Conservation (phyloP, 64 coral and sea anemone species). For the Pocillopora damicornis region DNA sequence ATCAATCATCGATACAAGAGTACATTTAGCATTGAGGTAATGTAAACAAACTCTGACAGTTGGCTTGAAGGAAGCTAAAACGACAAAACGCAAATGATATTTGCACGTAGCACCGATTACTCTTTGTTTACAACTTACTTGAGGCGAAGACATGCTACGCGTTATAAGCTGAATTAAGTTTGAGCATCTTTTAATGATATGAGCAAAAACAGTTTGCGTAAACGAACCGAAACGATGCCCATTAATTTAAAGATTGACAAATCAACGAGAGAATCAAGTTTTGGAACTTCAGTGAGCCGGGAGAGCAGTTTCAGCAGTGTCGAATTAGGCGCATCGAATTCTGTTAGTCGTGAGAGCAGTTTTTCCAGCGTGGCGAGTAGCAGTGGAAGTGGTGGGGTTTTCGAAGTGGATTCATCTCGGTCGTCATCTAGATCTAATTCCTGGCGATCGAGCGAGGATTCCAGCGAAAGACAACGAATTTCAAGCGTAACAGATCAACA, state of each 20-base stretch:
- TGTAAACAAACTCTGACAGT: slow-evolving; percentile 10
- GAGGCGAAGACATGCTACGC: background rate
- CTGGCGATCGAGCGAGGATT: slow-evolving; percentile 16
- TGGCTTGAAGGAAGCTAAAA: background rate
- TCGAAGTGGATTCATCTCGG: background rate
- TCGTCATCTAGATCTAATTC: slow-evolving; percentile 10
- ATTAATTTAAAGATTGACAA: background rate
- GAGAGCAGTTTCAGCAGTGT: slow-evolving; percentile 38
- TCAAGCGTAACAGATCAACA: slow-evolving; percentile 26
- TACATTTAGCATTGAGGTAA: slow-evolving; percentile 6
- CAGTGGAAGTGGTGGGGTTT: slow-evolving; percentile 14
- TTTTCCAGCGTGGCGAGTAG: slow-evolving; percentile 24
- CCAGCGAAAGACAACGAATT: background rate
- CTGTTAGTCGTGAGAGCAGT: slow-evolving; percentile 32
- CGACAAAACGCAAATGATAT: background rate
- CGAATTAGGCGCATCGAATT: slow-evolving; percentile 19
- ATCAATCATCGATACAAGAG: slow-evolving; percentile 28
- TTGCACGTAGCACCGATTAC: slow-evolving; percentile 4
- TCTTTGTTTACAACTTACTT: background rate
- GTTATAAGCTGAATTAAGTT: background rate
- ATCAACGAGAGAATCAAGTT: background rate
- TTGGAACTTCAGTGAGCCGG: background rate
- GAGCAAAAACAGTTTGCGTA: background rate
- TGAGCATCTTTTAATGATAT: slow-evolving; percentile 21
- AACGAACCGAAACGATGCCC: slow-evolving; percentile 2